Evolutionary conservation across 92 coral and sea anemone genomes (phyloP), one percentile per base, ranked within the genome.

Genomic region (Umimayanthus kanabou): DNA sequence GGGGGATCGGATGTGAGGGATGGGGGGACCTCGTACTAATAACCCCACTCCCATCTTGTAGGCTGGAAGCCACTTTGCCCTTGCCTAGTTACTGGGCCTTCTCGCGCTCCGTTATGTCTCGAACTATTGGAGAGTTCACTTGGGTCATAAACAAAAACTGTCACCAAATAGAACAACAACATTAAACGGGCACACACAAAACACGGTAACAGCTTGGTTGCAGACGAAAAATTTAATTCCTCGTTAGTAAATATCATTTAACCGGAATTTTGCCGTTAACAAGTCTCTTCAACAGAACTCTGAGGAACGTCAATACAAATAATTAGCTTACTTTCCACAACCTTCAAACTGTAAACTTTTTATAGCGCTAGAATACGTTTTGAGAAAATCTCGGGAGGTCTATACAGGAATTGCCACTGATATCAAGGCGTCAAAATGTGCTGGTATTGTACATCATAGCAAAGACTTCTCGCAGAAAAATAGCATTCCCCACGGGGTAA

Each of bases 291-390:
- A 55, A 76, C 84, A 91, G 75, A 82, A 82, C 90, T 91, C 39
- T 85, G 93, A 88, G 90, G 90, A 88, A 88, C n/a, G 11, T 8
- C 30, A 82, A 77, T 89, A 91, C 94, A 93, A 93, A 93, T 91
- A 89, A 89, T 91, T 89, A 87, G 86, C 75, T 92, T 72, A 50
- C 72, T 88, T 87, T 89, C 95, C 89, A 89, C 88, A 86, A 77
- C 87, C 91, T 89, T 91, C 94, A 93, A 93, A 93, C 85, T 87
- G 94, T 90, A 93, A 91, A 91, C 81, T 43, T 58, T 65, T 69
- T 11, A 69, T 69, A n/a, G 30, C 82, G 82, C 82, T 69, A 79
- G 82, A 26, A 79, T 49, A 65, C 45, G 82, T 74, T 74, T 37
- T 20, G 13, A 74, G 79, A 74, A 49, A 50, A 50, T 50, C 8